phyloP scores from a whole-genome alignment of 2,888 invertebrate genomes.

The Scelioninae gen. 2 region DNA sequence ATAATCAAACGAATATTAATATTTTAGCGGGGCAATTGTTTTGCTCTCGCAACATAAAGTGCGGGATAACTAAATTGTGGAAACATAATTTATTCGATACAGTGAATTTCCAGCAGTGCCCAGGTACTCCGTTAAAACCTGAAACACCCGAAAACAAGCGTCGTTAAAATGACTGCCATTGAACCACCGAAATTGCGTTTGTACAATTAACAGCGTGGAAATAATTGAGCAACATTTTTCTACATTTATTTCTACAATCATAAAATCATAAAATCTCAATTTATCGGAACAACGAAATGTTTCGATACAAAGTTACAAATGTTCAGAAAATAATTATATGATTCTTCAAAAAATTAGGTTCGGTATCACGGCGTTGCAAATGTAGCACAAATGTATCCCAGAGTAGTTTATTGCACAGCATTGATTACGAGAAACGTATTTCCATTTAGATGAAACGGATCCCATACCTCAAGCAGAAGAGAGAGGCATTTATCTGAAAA shows the following conservation, averaged over 20 bases:
- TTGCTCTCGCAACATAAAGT: no score
- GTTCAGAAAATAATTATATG: no score
- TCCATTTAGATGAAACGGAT: slow-evolving; percentile 23
- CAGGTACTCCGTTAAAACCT: slow-evolving; percentile 23
- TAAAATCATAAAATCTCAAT: no score
- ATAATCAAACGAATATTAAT: no score
- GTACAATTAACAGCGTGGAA: neutral
- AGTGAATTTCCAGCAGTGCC: slow-evolving; percentile 18
- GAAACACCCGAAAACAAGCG: slow-evolving; percentile 28
- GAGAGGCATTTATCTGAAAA: slow-evolving; percentile 40
- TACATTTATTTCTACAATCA: no score
- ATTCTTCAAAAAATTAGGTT: no score
- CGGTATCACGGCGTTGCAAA: no score
- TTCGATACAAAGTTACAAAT: no score
- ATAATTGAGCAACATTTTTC: slow-evolving; percentile 1
- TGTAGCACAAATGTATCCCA: no score
- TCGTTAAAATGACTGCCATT: slow-evolving; percentile 17
- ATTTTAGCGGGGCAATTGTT: slow-evolving; percentile 2
- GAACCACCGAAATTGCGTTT: slow-evolving; percentile 8
- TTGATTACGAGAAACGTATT: slow-evolving; percentile 5
- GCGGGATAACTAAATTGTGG: slow-evolving; percentile 20
- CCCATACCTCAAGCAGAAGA: slow-evolving; percentile 27
- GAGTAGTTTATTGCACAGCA: neutral
- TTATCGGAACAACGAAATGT: no score
- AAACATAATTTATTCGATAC: slow-evolving; percentile 26